A percentile compares a stretch with the other conserved stretches of the same genome.
Evolutionary conservation across 35 echinoderm and acorn worm species (phyloP).

Genomic region (Holothuria glaberrima): DNA sequence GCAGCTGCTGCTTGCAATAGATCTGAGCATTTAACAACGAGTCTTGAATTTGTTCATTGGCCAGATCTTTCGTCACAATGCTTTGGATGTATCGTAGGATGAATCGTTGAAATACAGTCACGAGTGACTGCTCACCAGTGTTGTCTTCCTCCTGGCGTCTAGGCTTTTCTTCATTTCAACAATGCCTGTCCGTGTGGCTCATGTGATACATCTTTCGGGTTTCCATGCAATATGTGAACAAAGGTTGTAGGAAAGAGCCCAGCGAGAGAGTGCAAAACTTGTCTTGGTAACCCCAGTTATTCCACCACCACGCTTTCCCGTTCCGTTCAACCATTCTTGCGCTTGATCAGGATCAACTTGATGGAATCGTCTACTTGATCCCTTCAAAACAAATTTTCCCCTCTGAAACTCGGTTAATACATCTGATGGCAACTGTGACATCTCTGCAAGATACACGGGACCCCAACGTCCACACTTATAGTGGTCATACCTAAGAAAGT

Average conservation of each 20-base stretch:
- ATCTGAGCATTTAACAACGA: conserved; percentile 56
- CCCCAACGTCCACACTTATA: conserved; percentile 20
- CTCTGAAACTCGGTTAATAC: conserved; percentile 34
- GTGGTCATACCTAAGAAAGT: conserved; percentile 39
- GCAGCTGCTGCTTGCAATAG: neutral
- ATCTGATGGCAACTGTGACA: neutral
- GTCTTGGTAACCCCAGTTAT: conserved; percentile 66
- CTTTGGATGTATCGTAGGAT: conserved; percentile 15
- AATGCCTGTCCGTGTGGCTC: neutral
- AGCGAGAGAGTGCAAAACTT: conserved; percentile 29
- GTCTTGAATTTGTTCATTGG: conserved; percentile 45
- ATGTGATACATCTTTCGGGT: conserved; percentile 26
- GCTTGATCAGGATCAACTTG: no score
- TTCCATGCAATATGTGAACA: conserved; percentile 53
- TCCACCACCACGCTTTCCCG: conserved; percentile 56
- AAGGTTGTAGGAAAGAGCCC: conserved; percentile 64
- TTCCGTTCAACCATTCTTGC: conserved; percentile 67
- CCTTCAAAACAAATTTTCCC: conserved; percentile 72
- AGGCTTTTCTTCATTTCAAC: neutral
- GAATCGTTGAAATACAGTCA: conserved; percentile 51
- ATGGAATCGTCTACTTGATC: conserved; percentile 19
- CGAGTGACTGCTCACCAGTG: conserved; percentile 13
- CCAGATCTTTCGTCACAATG: conserved; percentile 58
- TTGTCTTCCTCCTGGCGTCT: conserved; percentile 20
- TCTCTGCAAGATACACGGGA: conserved; percentile 40